Base-by-base conservation (phyloP, 92 coral and sea anemone species). In the Bergia sp. region DNA sequence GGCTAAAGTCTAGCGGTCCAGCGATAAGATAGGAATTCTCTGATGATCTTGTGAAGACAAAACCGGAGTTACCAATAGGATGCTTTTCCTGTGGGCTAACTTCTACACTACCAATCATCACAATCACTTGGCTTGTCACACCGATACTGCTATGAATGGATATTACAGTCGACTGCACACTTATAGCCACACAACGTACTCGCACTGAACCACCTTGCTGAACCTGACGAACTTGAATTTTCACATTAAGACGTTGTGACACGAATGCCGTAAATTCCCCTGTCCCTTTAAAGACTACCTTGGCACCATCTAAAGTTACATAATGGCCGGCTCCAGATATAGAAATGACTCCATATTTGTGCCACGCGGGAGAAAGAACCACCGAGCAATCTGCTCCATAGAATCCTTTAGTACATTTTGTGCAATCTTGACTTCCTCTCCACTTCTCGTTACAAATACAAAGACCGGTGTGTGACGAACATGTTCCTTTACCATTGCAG, bases 341-440 rank as follows among this genome's bases (percentile, higher is more conserved):
- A 36, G 93, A 87, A 71, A 88, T 83, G 47, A 88, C 87, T 57
- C 91, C 91, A 37, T 55, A 83, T 6, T 36, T 61, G 73, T 84
- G 80, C 37, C 53, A 74, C 16, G 90, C 45, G 21, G 87, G 45
- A 88, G 58, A 61, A 66, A 87, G 73, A 73, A 86, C 92, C 43
- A 92, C 43, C 41, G 95, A 92, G 81, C 95, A 92, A 82, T 92
- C 95, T 15, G 44, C 81, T 88, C 95, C 95, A 73, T 90, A 80
- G 81, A 82, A 92, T 20, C 93, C 91, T 82, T 85, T 21, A 21
- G 87, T 81, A 50, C 95, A 92, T 38, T 76, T 67, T 10, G 88
- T 74, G 85, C 95, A 92, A 43, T 91, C 85, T 21, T 79, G 23
- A 29, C 79, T 72, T 61, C 95, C 95, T 73, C 86, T 82, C 95